Evolutionary conservation across 2,888 invertebrate genomes (phyloP), one percentile per base, ranked within the genome.

Genomic region (Dastarcus helophoroides): DNA sequence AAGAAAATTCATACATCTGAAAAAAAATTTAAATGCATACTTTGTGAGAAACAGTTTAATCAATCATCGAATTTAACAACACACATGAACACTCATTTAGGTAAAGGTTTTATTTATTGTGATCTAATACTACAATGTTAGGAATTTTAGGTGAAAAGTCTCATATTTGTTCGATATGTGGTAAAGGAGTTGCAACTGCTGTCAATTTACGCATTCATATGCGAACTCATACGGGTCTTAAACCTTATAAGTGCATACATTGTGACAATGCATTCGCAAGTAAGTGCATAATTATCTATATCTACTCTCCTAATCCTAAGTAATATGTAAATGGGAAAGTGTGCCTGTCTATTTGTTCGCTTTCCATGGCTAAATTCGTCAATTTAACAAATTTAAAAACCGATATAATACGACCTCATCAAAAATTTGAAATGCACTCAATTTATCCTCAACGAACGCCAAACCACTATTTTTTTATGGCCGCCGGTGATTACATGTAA

Each of bases 151-250:
- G 53, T 14, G 49, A 51, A 36, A 58, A 55, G 42, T 47, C 52
- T n/a, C 51, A 51, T 40, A 40, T 47, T 14, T 60, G 59, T 34
- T 49, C 40, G 12, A 45, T 57, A 15, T 60, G 60, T 38, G 56
- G 55, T 3, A 60, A 59, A 45, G 44, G 42, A 14, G 57, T 54
- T 34, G 35, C 48, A 2, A 53, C 55, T 13, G 54, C 52, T 34
- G 48, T 50, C 2, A 56, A 54, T 39, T 43, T 59, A 22, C 47
- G 53, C 17, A 44, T 54, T 12, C 59, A 60, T 36, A 56, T 52
- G 49, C 38, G 59, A 22, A 47, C 50, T 3, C 60, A 60, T 34
- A 57, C 58, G 2, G 61, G 60, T 7, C 46, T 56, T 29, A 60
- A 56, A 37, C 58, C 59, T 1, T 60, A 50, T 37, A 46, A 47